phyloP scores from a whole-genome alignment of 2,113 vertebrate genomes.

The Scophthalmus maximus region DNA sequence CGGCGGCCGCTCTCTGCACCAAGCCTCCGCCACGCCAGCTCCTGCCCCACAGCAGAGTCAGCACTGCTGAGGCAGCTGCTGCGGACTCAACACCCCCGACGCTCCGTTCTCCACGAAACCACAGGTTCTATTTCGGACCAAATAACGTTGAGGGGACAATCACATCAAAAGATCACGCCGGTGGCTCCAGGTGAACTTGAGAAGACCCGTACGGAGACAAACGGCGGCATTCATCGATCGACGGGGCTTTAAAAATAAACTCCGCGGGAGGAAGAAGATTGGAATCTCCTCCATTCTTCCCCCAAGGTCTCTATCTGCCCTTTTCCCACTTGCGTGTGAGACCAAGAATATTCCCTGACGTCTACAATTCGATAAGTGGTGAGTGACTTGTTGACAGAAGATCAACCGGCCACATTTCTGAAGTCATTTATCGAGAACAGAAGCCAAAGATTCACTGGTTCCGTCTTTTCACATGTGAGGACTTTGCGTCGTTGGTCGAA shows the following conservation, averaged over 20 bases:
- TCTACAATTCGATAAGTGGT: no score
- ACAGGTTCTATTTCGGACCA: slow-evolving; percentile 49
- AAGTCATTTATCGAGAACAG: no score
- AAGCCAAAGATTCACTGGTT: no score
- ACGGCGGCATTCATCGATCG: slow-evolving; percentile 53
- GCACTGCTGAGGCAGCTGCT: slow-evolving; percentile 47
- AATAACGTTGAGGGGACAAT: slow-evolving; percentile 59
- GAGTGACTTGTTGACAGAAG: no score
- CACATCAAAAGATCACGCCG: slow-evolving; percentile 24
- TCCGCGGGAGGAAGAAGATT: background rate
- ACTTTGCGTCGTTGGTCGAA: no score
- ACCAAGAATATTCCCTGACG: no score
- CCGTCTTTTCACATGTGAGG: no score
- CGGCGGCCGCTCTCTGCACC: slow-evolving; percentile 66
- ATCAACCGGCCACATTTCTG: no score
- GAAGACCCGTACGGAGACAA: slow-evolving; percentile 21
- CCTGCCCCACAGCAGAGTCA: slow-evolving; percentile 53
- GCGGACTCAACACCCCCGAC: slow-evolving; percentile 6
- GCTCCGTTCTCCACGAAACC: no score
- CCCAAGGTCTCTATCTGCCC: background rate
- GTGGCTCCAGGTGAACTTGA: slow-evolving; percentile 36
- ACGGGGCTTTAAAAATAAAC: slow-evolving; percentile 61
- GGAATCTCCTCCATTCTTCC: slow-evolving; percentile 4
- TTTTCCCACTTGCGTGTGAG: no score
- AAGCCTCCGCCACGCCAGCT: slow-evolving; percentile 55